Evolutionary conservation across 1,140 invertebrate genomes (phyloP), one percentile per base, ranked within the genome.

Genomic region (Temnothorax longispinosus): DNA sequence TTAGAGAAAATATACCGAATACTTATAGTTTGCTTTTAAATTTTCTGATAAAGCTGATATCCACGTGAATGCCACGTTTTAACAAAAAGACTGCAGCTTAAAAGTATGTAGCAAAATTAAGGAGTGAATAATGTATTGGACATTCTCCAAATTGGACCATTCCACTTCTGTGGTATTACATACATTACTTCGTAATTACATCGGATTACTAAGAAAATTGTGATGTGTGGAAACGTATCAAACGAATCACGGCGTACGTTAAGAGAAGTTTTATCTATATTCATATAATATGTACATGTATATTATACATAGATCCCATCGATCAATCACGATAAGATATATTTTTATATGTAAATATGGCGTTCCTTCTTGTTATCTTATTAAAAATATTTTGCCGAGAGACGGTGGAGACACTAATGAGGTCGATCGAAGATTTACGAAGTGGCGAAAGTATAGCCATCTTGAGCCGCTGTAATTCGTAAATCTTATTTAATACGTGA

Each of bases 291-390:
- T 87, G 67, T 92, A 88, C 85, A 88, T 86, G 60, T 92, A 93
- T 88, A 90, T 91, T 89, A 89, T 85, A 88, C 71, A 87, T 90
- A 90, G 80, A 78, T 32, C 11, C 85, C 85, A 86, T 72, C 78
- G 88, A 92, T 91, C 90, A 87, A 88, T 92, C 88, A 85, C 85
- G 88, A 93, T 93, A 94, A 94, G 86, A 94, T 94, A 94, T 94
- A 95, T 95, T 95, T 95, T 95, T 94, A 94, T 94, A 94, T 94
- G 94, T 94, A 94, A 92, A 94, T 95, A 95, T 88, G 91, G 89
- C 88, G 91, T 94, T 94, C 90, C 90, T 93, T 90, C 90, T 93
- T 93, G 93, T 94, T 94, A 94, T 93, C 89, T 91, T 81, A 87
- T 92, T 91, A 91, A 65, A 91, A 65, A 90, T 80, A 78, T 92